Percentiles rank a stretch among this genome's conserved stretches.
These are phyloP conservation scores for Microvelia longipes DNA, from an alignment of 1,140 invertebrate species.

Conservation along the genomic window DNA sequence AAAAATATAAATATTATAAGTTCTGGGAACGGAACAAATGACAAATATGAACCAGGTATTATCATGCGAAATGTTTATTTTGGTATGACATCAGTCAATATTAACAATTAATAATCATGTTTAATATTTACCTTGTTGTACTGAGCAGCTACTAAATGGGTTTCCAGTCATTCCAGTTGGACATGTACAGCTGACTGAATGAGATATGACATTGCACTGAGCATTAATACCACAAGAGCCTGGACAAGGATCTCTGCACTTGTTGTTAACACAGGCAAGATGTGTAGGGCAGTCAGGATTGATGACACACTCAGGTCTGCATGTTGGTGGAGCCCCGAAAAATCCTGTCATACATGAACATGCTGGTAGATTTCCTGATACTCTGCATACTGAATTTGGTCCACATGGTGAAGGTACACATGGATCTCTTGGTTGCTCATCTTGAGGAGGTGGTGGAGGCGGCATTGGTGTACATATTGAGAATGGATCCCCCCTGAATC, in stretches of 20 bases:
- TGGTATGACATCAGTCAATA: background rate
- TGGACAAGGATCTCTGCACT: slow-evolving; percentile 43
- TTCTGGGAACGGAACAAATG: background rate
- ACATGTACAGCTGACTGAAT: slow-evolving; percentile 42
- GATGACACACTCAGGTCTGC: slow-evolving; percentile 37
- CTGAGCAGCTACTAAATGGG: slow-evolving; percentile 51
- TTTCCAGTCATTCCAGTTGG: slow-evolving; percentile 39
- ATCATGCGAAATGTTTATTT: slow-evolving; percentile 22
- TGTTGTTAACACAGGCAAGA: slow-evolving; percentile 38
- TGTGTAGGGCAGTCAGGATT: slow-evolving; percentile 41
- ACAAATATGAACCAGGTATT: slow-evolving; percentile 21
- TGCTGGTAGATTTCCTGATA: slow-evolving; percentile 33
- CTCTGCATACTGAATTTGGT: slow-evolving; percentile 45
- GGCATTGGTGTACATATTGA: too few relatives aligned
- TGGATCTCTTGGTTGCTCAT: slow-evolving; percentile 29
- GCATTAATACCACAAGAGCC: slow-evolving; percentile 43
- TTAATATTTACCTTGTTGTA: too few relatives aligned
- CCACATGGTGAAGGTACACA: slow-evolving; percentile 57
- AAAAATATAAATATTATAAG: too few relatives aligned
- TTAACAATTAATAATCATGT: background rate
- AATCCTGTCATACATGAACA: slow-evolving; percentile 41
- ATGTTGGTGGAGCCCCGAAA: slow-evolving; percentile 36
- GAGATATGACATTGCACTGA: slow-evolving; percentile 39
- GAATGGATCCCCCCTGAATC: slow-evolving; percentile 44
- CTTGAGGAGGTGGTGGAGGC: slow-evolving; percentile 13